Evolutionary conservation across 2,888 invertebrate species (phyloP).

Genomic region (Chymomyza amoena): DNA sequence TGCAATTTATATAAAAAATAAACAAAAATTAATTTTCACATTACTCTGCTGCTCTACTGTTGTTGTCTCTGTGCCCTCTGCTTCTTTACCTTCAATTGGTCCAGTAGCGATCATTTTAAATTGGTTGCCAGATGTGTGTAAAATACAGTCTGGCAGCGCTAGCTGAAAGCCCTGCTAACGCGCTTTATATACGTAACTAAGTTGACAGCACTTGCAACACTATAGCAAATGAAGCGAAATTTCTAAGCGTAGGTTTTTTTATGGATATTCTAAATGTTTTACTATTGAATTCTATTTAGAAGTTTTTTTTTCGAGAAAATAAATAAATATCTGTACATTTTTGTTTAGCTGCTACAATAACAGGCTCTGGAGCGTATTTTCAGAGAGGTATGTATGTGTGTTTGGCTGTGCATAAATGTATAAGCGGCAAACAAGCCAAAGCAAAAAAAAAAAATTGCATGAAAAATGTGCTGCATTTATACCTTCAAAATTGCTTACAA

Average conservation of each 20-base stretch:
- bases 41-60: background rate
- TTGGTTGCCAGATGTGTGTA: background rate
- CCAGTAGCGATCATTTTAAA: background rate
- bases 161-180: background rate
- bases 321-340: background rate
- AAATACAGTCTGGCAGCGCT: background rate
- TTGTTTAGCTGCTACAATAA: background rate
- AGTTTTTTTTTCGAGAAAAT: background rate
- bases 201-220: background rate
- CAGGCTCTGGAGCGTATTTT: background rate
- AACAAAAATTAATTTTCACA: background rate
- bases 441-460: background rate
- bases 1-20: slow-evolving; percentile 1
- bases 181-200: background rate
- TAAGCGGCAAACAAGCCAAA: background rate
- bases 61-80: background rate
- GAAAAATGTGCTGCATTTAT: background rate
- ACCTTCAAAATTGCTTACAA: background rate
- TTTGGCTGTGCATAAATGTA: background rate
- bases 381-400: background rate
- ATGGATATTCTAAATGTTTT: background rate
- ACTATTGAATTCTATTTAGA: background rate
- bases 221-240: background rate
- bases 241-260: background rate
- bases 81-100: background rate